Evolutionary conservation across 2,888 invertebrate genomes (phyloP).

Genomic region (Piscicola geometra): DNA sequence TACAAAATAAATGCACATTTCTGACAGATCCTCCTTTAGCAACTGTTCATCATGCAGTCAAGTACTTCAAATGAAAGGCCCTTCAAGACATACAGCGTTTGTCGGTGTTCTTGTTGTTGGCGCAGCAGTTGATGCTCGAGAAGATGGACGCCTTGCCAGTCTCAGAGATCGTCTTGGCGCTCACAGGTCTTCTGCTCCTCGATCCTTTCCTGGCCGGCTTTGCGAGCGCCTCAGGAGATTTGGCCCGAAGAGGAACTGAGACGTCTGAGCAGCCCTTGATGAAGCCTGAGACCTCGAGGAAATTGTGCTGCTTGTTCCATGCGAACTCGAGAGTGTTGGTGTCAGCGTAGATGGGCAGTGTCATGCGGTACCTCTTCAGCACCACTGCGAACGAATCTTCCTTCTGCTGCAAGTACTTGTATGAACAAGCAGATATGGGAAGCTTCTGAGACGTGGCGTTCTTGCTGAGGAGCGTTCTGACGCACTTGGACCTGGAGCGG

Average conservation of each 20-base stretch:
- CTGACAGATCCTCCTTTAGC: too few relatives aligned
- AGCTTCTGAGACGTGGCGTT: background rate
- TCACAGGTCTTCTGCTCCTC: background rate
- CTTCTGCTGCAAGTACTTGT: background rate
- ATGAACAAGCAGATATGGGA: background rate
- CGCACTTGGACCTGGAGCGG: background rate
- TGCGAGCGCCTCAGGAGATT: background rate
- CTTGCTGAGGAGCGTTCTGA: background rate
- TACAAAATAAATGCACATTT: too few relatives aligned
- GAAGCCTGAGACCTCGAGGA: background rate
- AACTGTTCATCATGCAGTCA: too few relatives aligned
- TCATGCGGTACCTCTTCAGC: background rate
- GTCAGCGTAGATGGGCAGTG: slow-evolving; percentile 20
- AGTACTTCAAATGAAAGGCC: too few relatives aligned
- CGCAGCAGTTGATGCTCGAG: background rate
- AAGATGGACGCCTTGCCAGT: background rate
- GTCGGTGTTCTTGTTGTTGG: too few relatives aligned
- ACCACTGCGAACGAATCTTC: background rate
- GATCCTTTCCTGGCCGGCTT: background rate
- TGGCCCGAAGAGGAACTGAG: too few relatives aligned
- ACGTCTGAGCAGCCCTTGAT: slow-evolving; percentile 25
- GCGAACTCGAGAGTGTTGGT: background rate
- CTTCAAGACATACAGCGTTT: too few relatives aligned
- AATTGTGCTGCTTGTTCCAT: slow-evolving; percentile 5
- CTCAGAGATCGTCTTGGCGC: background rate